Conservation (phyloP, 2,797 vertebrate species). For the Philypnodon macrostomus region DNA sequence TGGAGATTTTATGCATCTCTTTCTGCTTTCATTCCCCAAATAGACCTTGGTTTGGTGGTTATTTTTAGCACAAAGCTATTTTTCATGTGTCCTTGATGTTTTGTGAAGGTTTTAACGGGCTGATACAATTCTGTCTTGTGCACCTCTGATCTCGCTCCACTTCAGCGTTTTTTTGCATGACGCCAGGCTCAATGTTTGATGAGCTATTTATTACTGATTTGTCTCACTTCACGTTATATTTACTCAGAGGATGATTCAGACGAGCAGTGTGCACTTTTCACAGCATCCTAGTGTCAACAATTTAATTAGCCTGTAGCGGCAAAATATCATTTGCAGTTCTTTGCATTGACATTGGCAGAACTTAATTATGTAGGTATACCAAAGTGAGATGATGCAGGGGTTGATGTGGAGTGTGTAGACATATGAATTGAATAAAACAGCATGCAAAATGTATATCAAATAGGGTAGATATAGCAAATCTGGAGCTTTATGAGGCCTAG, state of each 20-base stretch:
- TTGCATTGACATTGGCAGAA: neutral
- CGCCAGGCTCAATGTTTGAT: constrained; percentile 27
- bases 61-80: constrained; percentile 60
- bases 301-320: neutral
- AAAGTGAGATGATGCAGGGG: neutral
- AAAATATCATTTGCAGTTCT: neutral
- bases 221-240: constrained; percentile 17
- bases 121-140: constrained; percentile 42
- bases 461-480: too few relatives aligned
- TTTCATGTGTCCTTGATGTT: constrained; percentile 57
- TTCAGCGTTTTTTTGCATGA: too few relatives aligned
- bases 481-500: too few relatives aligned
- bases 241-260: constrained; percentile 33
- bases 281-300: neutral
- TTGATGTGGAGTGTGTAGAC: too few relatives aligned
- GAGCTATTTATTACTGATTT: constrained; percentile 47
- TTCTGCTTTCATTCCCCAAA: constrained; percentile 48
- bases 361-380: neutral
- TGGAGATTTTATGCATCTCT: constrained; percentile 43
- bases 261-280: neutral
- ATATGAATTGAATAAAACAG: too few relatives aligned
- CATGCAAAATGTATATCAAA: too few relatives aligned
- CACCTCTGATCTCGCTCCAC: constrained; percentile 30
- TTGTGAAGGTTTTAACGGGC: constrained; percentile 35
- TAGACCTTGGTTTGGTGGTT: constrained; percentile 42